A percentile compares a stretch with the other conserved stretches of the same genome.
These are phyloP conservation scores for Microtus oregoni DNA, from an alignment of 2,113 vertebrate species.

Conservation along the genomic window DNA sequence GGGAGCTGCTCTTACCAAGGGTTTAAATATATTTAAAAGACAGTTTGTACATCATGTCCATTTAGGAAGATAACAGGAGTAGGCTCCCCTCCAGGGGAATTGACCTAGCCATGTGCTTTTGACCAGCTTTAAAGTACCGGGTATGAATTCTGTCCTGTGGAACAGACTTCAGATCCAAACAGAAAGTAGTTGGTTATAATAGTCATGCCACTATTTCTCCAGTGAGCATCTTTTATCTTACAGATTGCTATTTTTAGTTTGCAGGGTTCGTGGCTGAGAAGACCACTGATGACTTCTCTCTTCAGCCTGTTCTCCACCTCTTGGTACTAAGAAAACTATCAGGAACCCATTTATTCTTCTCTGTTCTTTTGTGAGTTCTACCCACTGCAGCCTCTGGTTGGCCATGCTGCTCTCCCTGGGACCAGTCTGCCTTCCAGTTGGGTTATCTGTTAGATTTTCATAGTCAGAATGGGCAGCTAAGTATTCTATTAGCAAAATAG, in stretches of 20 bases:
- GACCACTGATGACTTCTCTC: neutral
- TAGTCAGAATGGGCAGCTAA: neutral
- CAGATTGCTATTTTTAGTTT: neutral
- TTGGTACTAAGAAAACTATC: neutral
- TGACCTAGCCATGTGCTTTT: neutral
- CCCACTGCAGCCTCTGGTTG: neutral
- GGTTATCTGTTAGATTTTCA: too few relatives aligned
- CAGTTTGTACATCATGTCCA: neutral
- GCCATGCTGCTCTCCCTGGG: neutral
- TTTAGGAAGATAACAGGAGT: neutral
- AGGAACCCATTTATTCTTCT: neutral
- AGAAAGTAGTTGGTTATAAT: neutral
- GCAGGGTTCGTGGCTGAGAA: neutral
- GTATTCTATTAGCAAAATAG: too few relatives aligned
- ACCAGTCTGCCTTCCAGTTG: neutral
- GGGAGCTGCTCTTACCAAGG: neutral
- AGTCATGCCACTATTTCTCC: neutral
- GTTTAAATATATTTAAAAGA: neutral
- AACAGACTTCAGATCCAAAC: neutral
- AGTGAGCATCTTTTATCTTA: neutral
- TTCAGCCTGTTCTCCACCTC: neutral
- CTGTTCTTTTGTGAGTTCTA: neutral
- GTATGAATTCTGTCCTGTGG: neutral
- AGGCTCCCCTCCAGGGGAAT: too few relatives aligned
- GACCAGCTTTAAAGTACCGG: neutral